phyloP scores from a whole-genome alignment of 2,113 vertebrate species.

The Sinocyclocheilus grahami region DNA sequence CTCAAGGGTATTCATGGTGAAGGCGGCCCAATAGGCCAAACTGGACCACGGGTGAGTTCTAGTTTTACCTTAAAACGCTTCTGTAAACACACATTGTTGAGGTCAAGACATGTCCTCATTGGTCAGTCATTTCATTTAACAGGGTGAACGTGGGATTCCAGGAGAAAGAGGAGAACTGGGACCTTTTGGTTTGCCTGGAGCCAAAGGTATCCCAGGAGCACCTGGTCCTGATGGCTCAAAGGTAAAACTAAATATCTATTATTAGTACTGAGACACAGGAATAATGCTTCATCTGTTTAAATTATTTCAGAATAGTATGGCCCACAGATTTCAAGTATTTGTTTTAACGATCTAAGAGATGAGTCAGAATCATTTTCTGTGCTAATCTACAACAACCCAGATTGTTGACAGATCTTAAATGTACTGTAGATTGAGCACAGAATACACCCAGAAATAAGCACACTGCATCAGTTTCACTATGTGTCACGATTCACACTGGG shows the following conservation, averaged over 20 bases:
- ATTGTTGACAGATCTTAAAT: too few relatives aligned
- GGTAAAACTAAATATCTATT: conserved; percentile 67
- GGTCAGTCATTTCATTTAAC: not conserved
- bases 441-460: too few relatives aligned
- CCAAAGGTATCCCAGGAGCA: conserved; percentile 93
- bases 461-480: not conserved
- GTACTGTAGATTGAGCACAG: too few relatives aligned
- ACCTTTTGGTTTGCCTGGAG: conserved; percentile 79
- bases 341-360: too few relatives aligned
- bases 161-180: conserved; percentile 95
- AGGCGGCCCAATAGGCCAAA: conserved; percentile 85
- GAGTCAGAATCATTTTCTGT: too few relatives aligned
- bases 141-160: conserved; percentile 97
- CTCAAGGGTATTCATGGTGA: conserved; percentile 89
- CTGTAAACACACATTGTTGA: not conserved
- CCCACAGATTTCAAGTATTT: too few relatives aligned
- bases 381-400: too few relatives aligned
- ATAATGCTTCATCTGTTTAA: too few relatives aligned
- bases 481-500: too few relatives aligned
- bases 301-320: not conserved
- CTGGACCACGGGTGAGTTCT: conserved; percentile 89
- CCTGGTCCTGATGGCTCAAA: conserved; percentile 95
- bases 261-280: not conserved
- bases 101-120: conserved; percentile 23
- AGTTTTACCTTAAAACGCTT: not conserved